Evolutionary conservation across 1,140 invertebrate genomes (phyloP), one percentile per base, ranked within the genome.

Genomic region (Catajapyx aquilonaris): DNA sequence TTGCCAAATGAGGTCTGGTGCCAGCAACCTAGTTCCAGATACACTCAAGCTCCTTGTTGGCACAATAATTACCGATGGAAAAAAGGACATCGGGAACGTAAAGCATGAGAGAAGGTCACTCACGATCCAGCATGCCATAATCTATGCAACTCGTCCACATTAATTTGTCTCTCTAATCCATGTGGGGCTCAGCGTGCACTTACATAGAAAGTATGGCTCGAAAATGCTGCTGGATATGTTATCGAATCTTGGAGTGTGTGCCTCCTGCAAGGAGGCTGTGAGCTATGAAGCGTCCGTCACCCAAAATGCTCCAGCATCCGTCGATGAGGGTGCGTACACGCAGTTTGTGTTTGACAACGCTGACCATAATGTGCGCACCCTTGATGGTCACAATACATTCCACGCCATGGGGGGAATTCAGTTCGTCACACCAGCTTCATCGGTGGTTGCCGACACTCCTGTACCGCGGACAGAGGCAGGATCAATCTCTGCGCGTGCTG

Each of bases 261-360:
- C 15, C n/a, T 34, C 33, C 13, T 34, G 20, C 33, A 34, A 19
- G 5, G 13, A 34, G n/a, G 33, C 20, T 19, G 19, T 15, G n/a
- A 34, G 11, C n/a, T 4, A 17, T 19, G 33, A 34, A 19, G n/a
- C 19, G 4, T 13, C 33, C n/a, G 19, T 15, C 19, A 17, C 19
- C n/a, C n/a, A 34, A 15, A 16, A 34, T 17, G n/a, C 13, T 18
- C 33, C n/a, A 19, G 11, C 15, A 11, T 18, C 19, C n/a, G 33
- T 34, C 20, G 19, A 52, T 19, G 42, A 57, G 52, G 50, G 20
- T 18, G 18, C 34, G 16, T 34, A 38, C 31, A n/a, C 17, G 9
- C 46, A 46, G 35, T 44, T 41, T 34, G 37, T 41, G 21, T 46
- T 39, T 19, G 42, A 47, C 17, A 48, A 48, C 37, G 42, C 41